Base-by-base conservation (phyloP, 2,888 invertebrate genomes). In the Argynnis bischoffii region DNA sequence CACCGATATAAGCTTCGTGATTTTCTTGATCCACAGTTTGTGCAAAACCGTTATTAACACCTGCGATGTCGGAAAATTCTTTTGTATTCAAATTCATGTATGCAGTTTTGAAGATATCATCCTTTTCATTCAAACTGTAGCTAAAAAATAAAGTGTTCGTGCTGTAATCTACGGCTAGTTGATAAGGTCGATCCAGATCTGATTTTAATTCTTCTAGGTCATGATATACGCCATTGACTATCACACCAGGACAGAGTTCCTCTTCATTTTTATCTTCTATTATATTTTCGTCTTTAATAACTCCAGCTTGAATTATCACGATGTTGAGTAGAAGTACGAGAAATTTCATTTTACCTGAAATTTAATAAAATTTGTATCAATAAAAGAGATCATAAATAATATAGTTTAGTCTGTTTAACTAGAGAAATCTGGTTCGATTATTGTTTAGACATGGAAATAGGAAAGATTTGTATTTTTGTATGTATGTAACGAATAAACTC, bases 61-160 rank as follows among this genome's bases (percentile, higher is more conserved):
- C 83, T 47, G 79, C 75, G 11, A 90, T 80, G 11, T 81, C 79
- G 26, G 72, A 76, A 47, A 84, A 86, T 64, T 86, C 82, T 66
- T 86, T 86, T 0, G 82, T 84, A 46, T 86, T 80, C 6, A 90
- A 71, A 67, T 89, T 81, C 0, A 89, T 69, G 72, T 80, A 83
- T 0, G 85, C 86, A 5, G 84, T 80, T 75, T 77, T 82, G 70
- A 82, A 87, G 65, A 73, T 72, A 6, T 84, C 85, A 0, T 82
- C 85, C 0, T 79, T 69, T 54, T 71, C 63, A 21, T 79, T 75
- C 0, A 81, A 21, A 57, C 81, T 88, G 71, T 86, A 86, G 66
- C 88, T 90, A 71, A 90, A 90, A 71, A 86, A 90, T 0, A 90
- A 69, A 2, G 78, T 82, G 63, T 88, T 84, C 0, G 81, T 83